A percentile compares a stretch with the other conserved stretches of the same genome.
Evolutionary conservation across 2,797 vertebrate genomes (phyloP).

Genomic region (Yasuhikotakia modesta): DNA sequence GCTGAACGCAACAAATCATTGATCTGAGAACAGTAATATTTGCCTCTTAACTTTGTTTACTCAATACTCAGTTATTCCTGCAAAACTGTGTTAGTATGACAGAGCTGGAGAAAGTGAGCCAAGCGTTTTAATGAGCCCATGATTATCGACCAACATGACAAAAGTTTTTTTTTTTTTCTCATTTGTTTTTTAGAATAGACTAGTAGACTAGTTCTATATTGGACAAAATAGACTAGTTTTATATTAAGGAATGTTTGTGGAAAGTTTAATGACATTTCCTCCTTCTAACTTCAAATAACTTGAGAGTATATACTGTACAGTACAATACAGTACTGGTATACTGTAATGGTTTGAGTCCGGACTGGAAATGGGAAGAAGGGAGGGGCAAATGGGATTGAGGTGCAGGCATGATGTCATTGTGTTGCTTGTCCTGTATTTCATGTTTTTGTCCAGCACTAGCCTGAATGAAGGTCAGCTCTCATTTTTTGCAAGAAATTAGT

Average conservation of each 20-base stretch:
- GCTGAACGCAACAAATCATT: conserved; percentile 20
- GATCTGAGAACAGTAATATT: conserved; percentile 41
- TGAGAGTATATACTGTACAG: not conserved
- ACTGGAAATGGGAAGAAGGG: not conserved
- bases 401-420: not conserved
- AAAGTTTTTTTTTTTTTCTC: no score
- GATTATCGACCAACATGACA: not conserved
- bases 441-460: not conserved
- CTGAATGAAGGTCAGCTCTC: not conserved
- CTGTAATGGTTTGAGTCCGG: no score
- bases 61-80: not conserved
- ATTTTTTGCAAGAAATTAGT: not conserved
- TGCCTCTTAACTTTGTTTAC: conserved; percentile 12
- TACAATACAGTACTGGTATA: not conserved
- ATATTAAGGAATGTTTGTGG: no score
- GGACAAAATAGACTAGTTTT: no score
- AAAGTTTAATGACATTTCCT: not conserved
- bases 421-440: not conserved
- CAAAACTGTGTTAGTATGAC: conserved; percentile 1
- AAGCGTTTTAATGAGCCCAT: not conserved
- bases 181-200: no score
- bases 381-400: not conserved
- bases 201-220: no score
- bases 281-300: not conserved
- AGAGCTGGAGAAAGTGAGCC: conserved; percentile 1